A percentile compares a stretch with the other conserved stretches of the same genome.
These are phyloP conservation scores for Chymomyza procnemis DNA, from an alignment of 2,888 invertebrate species.

Conservation along the genomic window DNA sequence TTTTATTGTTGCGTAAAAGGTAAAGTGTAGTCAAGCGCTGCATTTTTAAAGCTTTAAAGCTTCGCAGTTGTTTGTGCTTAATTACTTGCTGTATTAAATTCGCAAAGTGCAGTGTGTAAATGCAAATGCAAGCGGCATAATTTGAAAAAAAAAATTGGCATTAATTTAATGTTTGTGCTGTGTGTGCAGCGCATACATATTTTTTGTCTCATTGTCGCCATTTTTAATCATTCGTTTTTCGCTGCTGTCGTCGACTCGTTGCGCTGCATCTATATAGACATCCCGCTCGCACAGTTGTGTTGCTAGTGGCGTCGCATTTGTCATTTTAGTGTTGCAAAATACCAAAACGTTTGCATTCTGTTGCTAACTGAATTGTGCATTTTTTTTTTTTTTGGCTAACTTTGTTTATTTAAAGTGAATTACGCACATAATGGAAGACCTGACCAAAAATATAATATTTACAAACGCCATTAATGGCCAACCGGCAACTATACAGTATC, in stretches of 20 bases:
- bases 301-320: constrained; percentile 23
- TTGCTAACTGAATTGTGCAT: not conserved
- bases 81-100: not conserved
- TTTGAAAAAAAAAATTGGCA: constrained; percentile 6
- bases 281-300: constrained; percentile 33
- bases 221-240: constrained; percentile 66
- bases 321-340: constrained; percentile 45
- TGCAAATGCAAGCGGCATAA: not conserved
- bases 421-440: constrained; percentile 73
- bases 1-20: constrained; percentile 69
- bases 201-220: constrained; percentile 64
- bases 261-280: constrained; percentile 20
- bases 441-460: constrained; percentile 80
- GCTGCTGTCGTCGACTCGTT: constrained; percentile 37
- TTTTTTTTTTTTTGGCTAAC: no score
- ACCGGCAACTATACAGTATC: constrained; percentile 84
- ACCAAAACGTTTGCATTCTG: not conserved
- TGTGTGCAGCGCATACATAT: constrained; percentile 54
- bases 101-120: not conserved
- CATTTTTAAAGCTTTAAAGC: no score
- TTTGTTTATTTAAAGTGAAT: constrained; percentile 38
- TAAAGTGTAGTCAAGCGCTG: constrained; percentile 35
- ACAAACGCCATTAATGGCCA: constrained; percentile 82
- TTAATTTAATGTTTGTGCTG: constrained; percentile 41
- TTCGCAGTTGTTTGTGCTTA: not conserved